Evolutionary conservation across 2,888 invertebrate genomes (phyloP).

Genomic region (Cheilosia vernalis): DNA sequence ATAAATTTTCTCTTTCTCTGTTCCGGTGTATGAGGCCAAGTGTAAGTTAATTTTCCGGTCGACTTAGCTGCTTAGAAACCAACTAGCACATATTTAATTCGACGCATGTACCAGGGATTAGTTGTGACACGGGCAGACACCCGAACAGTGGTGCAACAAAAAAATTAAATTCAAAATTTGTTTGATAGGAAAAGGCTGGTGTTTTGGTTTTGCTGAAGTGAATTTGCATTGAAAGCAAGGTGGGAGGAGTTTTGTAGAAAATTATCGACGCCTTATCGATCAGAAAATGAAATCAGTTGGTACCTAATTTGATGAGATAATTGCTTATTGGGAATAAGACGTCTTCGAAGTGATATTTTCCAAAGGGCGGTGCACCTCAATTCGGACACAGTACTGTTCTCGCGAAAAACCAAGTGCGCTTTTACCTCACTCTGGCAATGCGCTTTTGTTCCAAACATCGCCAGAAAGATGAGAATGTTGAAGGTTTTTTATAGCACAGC

Average conservation of each 20-base stretch:
- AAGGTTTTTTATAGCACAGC: no score
- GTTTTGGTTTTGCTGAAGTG: not conserved
- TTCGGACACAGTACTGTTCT: no score
- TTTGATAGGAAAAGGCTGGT: constrained; percentile 7
- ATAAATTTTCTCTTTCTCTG: constrained; percentile 51
- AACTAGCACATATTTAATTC: constrained; percentile 73
- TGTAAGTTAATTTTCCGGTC: constrained; percentile 78
- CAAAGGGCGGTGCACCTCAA: no score
- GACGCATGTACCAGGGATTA: constrained; percentile 60
- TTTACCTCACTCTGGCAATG: no score
- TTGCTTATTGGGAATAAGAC: no score
- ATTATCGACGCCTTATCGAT: not conserved
- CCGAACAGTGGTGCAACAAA: constrained; percentile 7
- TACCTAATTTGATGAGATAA: no score
- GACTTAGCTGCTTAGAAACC: constrained; percentile 77
- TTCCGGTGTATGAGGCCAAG: constrained; percentile 58
- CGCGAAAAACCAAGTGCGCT: no score
- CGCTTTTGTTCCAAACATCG: no score
- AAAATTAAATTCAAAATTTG: constrained; percentile 42
- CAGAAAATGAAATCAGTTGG: no score
- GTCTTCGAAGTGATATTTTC: no score
- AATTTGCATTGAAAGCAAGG: constrained; percentile 20
- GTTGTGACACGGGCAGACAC: constrained; percentile 29
- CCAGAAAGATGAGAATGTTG: no score
- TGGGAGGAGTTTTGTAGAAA: constrained; percentile 17